These are phyloP conservation scores for Chaetodon trifasciatus DNA, from an alignment of 2,797 vertebrate species.

Conservation along the genomic window DNA sequence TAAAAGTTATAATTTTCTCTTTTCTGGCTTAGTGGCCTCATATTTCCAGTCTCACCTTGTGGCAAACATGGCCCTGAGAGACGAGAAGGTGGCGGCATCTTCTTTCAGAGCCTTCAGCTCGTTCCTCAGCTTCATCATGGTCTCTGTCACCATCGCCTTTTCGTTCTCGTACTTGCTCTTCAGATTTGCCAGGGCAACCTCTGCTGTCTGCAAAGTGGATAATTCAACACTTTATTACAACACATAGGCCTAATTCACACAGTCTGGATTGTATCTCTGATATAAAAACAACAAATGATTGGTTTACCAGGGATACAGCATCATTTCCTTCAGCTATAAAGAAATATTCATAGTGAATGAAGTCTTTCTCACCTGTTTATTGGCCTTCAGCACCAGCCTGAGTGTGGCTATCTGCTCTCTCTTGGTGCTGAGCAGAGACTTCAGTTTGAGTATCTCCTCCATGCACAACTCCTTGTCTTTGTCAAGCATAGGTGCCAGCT, in stretches of 20 bases:
- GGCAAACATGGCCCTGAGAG: conserved; percentile 98
- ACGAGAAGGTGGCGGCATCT: conserved; percentile 99
- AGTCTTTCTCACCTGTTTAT: conserved; percentile 92
- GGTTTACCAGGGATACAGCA: not conserved
- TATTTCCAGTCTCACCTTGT: conserved; percentile 88
- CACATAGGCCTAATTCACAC: not conserved
- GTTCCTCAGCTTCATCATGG: conserved; percentile 98
- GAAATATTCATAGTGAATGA: not conserved
- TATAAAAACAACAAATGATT: not conserved
- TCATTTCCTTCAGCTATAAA: not conserved
- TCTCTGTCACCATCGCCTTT: conserved; percentile 98
- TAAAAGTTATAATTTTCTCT: not conserved
- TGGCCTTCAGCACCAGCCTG: conserved; percentile 96
- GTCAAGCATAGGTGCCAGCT: conserved; percentile 94
- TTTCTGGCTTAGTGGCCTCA: rapidly evolving
- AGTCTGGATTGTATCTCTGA: not conserved
- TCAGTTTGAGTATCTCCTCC: conserved; percentile 98
- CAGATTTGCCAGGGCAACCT: conserved; percentile 95
- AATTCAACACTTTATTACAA: not conserved
- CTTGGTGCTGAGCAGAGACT: conserved; percentile 97
- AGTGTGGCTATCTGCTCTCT: conserved; percentile 98
- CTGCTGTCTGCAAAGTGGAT: conserved; percentile 90
- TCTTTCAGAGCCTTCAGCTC: conserved; percentile 98
- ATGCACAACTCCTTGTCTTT: conserved; percentile 98
- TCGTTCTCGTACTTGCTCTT: conserved; percentile 99